Base-by-base conservation (phyloP, 2,797 vertebrate species). In the Catharus ustulatus region DNA sequence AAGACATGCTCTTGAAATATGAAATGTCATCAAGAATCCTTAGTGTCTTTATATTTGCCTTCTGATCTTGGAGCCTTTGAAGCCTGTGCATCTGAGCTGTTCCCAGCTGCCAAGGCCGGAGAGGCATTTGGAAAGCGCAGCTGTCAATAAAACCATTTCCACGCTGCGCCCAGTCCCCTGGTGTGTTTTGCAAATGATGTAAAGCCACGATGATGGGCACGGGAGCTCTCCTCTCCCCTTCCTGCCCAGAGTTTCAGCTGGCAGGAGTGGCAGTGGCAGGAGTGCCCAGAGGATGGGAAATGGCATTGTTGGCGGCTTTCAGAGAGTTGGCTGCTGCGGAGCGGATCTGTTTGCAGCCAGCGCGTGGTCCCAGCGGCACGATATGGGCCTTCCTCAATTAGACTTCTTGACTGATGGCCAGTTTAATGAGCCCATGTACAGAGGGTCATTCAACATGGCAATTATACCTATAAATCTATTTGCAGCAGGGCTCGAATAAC, bases 341-440 rank as follows among this genome's bases (percentile, higher is more conserved):
- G 58, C 0, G 30, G 83, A 68, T 94, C 93, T 95, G 95, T 97
- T 96, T 96, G 97, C 95, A 86, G 64, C 95, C 91, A 90, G 89
- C 8, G 3, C 64, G 3, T 26, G 91, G 84, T 96, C 90, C 93
- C 77, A 27, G 90, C 1, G 32, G 94, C n/a, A 7, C 30, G 77
- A 93, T 32, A 24, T 76, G 90, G 95, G 91, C 78, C 85, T 93
- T 72, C 96, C 96, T 95, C 97, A 94, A 94, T 98, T 97, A 97
- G 94, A 91, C 95, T 97, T 95, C 96, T 95, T 98, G 97, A 98
- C 97, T 98, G 98, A 98, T 98, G 98, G 97, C 98, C 98, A 98
- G 97, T 98, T 98, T 98, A 98, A 98, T 97, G 97, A 98, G 97
- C 95, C 97, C 96, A 77, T 98, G 98, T 98, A 97, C 96, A 97